Percentiles rank a stretch among this genome's conserved stretches.
Evolutionary conservation across 2,888 invertebrate species (phyloP).

Genomic region (Dryadula phaetusa): DNA sequence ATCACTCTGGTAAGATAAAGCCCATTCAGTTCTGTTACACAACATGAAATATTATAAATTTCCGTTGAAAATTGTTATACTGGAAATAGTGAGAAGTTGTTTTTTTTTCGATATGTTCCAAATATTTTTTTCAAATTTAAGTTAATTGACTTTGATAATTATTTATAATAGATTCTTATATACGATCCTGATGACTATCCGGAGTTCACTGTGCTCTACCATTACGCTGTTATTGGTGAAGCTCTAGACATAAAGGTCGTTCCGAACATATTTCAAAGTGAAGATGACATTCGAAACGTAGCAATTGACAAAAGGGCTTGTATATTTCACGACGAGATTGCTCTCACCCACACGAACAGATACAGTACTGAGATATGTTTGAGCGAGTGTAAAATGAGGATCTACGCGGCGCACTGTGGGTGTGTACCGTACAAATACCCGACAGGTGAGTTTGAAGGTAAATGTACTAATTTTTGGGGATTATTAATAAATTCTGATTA

Average conservation of each 20-base stretch:
- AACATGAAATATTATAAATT: too few relatives aligned
- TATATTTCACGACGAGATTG: constrained; percentile 79
- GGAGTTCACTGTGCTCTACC: constrained; percentile 71
- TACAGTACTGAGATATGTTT: constrained; percentile 83
- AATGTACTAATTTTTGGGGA: not conserved
- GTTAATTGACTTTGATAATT: not conserved
- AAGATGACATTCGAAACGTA: constrained; percentile 55
- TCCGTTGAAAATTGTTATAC: too few relatives aligned
- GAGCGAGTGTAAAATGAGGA: constrained; percentile 77
- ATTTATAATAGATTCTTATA: constrained; percentile 64
- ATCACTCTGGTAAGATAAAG: too few relatives aligned
- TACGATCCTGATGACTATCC: constrained; percentile 81
- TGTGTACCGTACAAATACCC: constrained; percentile 84
- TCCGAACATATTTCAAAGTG: constrained; percentile 71
- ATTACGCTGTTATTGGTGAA: constrained; percentile 64
- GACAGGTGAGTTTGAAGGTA: constrained; percentile 52
- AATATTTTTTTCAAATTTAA: too few relatives aligned
- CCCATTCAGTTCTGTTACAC: too few relatives aligned
- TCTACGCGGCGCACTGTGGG: constrained; percentile 63
- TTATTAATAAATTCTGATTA: too few relatives aligned
- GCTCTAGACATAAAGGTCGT: constrained; percentile 73
- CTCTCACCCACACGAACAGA: constrained; percentile 62
- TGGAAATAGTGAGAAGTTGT: too few relatives aligned
- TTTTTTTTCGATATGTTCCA: too few relatives aligned
- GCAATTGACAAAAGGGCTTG: constrained; percentile 64